Base-by-base conservation (phyloP, 2,797 vertebrate genomes). In the Enoplosus armatus region DNA sequence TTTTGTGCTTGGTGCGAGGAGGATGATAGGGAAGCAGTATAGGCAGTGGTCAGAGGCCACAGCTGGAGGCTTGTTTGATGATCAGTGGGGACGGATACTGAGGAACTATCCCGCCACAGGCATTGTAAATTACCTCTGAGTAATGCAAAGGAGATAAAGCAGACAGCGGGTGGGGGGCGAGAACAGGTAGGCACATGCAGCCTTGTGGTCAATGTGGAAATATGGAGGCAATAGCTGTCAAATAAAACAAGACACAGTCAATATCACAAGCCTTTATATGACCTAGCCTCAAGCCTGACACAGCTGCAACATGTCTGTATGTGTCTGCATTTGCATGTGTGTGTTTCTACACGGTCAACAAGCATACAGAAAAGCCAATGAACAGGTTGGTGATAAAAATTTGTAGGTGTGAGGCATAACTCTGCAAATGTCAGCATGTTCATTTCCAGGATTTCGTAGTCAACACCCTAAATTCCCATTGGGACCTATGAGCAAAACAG, bases 31-130 rank as follows among this genome's bases (percentile, higher is more conserved):
- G 63, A 79, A 63, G 67, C 48, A 43, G 85, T 74, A 72, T 51
- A 80, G 82, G 87, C 81, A 77, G 70, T 15, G 55, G 89, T 90
- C 88, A 92, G 77, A 88, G 87, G 82, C 78, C 86, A 84, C 16
- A 65, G 88, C 79, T 76, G 81, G 80, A 90, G 80, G 85, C 80
- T 82, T 86, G 85, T 91, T 89, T 91, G 85, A 89, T 90, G 88
- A 91, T 91, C 93, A 89, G 79, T 90, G 56, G 79, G 79, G 82
- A 87, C 71, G 45, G 83, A 86, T 83, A 71, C 75, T 66, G 59
- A 73, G 82, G 75, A 78, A 85, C 79, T 82, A 88, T 82, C 80
- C 72, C 33, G 64, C 88, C 80, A 66, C 82, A 87, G 80, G 90
- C 83, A 84, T 76, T 74, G 82, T 75, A 87, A 92, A 93, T 92